Percentiles rank a stretch among this genome's conserved stretches.
Conservation (phyloP, 2,888 invertebrate species). For the Eupithecia centaureata region DNA sequence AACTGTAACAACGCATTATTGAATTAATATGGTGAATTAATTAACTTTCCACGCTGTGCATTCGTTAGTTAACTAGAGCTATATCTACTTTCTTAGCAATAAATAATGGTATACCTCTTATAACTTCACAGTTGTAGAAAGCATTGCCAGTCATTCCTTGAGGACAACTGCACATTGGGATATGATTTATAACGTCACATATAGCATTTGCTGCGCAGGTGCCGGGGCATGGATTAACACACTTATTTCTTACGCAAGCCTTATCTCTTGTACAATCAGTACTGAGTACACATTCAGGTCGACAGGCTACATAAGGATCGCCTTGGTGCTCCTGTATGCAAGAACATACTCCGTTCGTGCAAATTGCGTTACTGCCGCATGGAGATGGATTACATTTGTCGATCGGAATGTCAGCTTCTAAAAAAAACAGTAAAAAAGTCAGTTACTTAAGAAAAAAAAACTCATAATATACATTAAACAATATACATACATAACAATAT, state of each 20-base stretch:
- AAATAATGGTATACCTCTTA: conserved; percentile 65
- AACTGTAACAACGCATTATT: conserved; percentile 53
- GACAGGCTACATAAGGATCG: conserved; percentile 87
- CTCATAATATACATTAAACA: not conserved
- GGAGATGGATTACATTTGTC: conserved; percentile 86
- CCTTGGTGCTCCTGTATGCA: conserved; percentile 86
- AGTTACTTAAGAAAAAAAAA: not conserved
- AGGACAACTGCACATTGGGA: conserved; percentile 88
- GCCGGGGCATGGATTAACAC: conserved; percentile 87
- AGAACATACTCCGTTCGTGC: conserved; percentile 83
- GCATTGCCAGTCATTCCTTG: conserved; percentile 88
- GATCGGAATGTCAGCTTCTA: conserved; percentile 57
- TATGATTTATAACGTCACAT: conserved; percentile 89
- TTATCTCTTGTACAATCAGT: conserved; percentile 86
- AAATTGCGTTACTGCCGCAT: conserved; percentile 86
- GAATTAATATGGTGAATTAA: not conserved
- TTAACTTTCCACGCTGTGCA: not conserved
- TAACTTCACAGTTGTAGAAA: conserved; percentile 85
- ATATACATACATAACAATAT: too few species aligned
- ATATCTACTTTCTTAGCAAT: not conserved
- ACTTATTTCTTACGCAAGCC: conserved; percentile 87
- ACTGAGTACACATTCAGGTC: conserved; percentile 88
- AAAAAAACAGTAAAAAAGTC: conserved; percentile 21
- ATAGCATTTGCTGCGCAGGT: conserved; percentile 88
- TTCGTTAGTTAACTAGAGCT: not conserved